Evolutionary conservation across 2,797 vertebrate genomes (phyloP), one percentile per base, ranked within the genome.

Genomic region (Chloroceryle amazona): DNA sequence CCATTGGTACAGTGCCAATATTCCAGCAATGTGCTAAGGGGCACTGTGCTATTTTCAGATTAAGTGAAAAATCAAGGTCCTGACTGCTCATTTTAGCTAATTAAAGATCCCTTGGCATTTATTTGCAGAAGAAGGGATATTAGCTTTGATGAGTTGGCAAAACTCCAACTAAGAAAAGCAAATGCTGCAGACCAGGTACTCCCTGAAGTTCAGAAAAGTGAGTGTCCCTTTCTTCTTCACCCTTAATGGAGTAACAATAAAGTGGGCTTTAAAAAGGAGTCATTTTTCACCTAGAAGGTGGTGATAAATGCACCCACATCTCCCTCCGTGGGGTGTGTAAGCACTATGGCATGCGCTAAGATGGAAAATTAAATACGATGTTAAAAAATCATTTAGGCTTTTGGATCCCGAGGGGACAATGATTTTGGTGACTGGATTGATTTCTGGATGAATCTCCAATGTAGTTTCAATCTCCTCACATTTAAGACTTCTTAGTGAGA

Each of bases 41-140:
- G 81, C 72, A 80, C 71, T 47, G 81, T 65, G 88, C 74, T 96
- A 90, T 93, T 97, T 97, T 95, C 96, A 95, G 90, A 92, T 95
- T 93, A 92, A 96, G 74, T 89, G 94, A 94, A 94, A 96, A 96
- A 97, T 89, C 57, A 76, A 93, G 86, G 85, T 95, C 82, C 67
- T 86, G 82, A 94, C 90, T 96, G 63, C 57, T 89, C 63, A 66
- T 95, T 96, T 96, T 60, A 85, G 49, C 78, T 96, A 95, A 95
- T 95, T 96, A 90, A 94, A 84, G 55, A 86, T 95, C 91, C 82
- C 67, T 90, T 86, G 88, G 33, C 60, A 92, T 93, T 96, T 96
- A 85, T 92, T 89, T 95, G 73, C 47, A 86, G 81, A 89, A 91
- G 60, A 52, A 92, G 29, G 26, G 33, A 82, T 92, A 80, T 90